Base-by-base conservation (phyloP, 2,797 vertebrate genomes). In the Eutrigla gurnardus region DNA sequence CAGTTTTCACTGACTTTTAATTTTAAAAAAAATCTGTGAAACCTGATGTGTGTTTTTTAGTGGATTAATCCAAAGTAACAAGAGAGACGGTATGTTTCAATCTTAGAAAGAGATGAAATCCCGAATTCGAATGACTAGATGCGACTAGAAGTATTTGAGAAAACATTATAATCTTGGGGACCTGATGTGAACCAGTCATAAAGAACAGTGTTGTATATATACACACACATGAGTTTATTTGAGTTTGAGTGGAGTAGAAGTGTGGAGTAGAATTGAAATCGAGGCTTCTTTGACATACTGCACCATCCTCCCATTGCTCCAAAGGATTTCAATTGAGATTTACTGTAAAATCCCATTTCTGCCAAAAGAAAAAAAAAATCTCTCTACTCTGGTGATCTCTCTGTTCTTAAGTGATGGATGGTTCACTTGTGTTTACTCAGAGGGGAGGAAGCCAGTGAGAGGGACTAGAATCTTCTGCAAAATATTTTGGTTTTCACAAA, bases 341-440 rank as follows among this genome's bases (percentile, higher is more conserved):
- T 62, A 70, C 65, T 78, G 47, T 62, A 66, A 80, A 79, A 67
- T 77, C 40, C 54, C 7, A 76, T 73, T 70, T 78, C 54, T 61
- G 53, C 47, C 36, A 60, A 65, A 70, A 61, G 13, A 61, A 81
- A 65, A 65, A 25, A 25, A 25, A 25, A 5, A 72, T 61, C 14
- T 73, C 53, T 83, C 25, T 54, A n/a, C 66, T 66, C 18, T 7
- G 7, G 18, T 49, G 40, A 77, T 80, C 66, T 74, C 61, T 77
- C 35, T 57, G 3, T 70, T 75, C 33, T 18, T 40, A 53, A 50
- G 63, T 73, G 60, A 80, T 46, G 47, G 62, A 74, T 71, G 82
- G 46, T 55, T 60, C 10, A 1, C 60, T 60, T 40, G 7, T 73
- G 55, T 81, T 77, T 78, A 71, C 59, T 40, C 58, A 57, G 65